These are phyloP conservation scores for Toxonevra muliebris DNA, from an alignment of 2,888 invertebrate genomes.

Conservation along the genomic window DNA sequence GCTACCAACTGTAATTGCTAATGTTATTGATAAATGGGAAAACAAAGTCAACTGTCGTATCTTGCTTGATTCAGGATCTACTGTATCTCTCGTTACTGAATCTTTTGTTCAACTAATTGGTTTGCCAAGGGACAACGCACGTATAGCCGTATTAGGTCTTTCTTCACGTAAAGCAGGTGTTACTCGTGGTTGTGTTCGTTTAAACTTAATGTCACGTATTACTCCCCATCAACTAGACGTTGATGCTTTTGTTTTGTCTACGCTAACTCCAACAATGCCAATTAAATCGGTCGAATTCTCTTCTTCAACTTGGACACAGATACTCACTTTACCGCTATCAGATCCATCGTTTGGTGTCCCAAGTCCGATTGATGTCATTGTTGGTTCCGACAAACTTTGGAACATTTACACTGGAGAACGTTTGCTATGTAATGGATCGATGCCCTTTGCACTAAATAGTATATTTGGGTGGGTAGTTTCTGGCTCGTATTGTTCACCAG, in stretches of 20 bases:
- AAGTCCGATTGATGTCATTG: conserved; percentile 29
- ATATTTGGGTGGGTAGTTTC: conserved; percentile 35
- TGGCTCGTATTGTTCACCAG: conserved; percentile 16
- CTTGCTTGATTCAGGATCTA: conserved; percentile 22
- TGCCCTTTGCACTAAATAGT: not conserved
- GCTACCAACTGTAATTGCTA: conserved; percentile 10
- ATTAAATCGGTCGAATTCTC: conserved; percentile 16
- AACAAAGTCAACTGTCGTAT: conserved; percentile 10
- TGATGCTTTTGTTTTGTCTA: conserved; percentile 20
- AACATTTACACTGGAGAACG: conserved; percentile 28
- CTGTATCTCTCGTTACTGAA: conserved; percentile 29
- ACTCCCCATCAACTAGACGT: not conserved
- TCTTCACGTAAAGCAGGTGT: conserved; percentile 18
- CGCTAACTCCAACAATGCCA: conserved; percentile 23
- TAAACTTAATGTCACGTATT: conserved; percentile 8
- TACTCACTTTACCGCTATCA: conserved; percentile 22
- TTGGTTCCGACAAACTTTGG: conserved; percentile 34
- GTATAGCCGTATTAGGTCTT: conserved; percentile 12
- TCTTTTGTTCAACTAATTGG: conserved; percentile 25
- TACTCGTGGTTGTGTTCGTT: conserved; percentile 24
- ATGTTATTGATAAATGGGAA: not conserved
- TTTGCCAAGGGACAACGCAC: conserved; percentile 8
- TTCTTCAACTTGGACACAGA: conserved; percentile 24
- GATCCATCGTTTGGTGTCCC: conserved; percentile 33
- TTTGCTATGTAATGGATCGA: conserved; percentile 3